Conservation (phyloP, 2,888 invertebrate species). For the Ichneumoninae sp. region DNA sequence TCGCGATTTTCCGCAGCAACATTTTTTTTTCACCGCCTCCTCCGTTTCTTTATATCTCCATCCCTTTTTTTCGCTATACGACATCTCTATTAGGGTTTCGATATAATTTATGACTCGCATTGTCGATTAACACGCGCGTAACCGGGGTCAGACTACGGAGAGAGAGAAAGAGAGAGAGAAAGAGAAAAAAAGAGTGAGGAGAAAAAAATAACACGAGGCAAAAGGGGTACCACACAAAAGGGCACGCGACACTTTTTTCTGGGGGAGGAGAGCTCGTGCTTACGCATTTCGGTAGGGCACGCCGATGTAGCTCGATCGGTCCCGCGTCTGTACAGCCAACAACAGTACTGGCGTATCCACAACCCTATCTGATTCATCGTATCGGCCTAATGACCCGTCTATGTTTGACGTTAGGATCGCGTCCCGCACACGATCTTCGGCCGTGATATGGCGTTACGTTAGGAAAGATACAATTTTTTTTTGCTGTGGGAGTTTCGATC, state of each 20-base stretch:
- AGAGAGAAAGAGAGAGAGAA: slow-evolving; percentile 61
- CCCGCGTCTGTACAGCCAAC: slow-evolving; percentile 15
- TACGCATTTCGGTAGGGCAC: slow-evolving; percentile 47
- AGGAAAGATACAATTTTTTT: slow-evolving; percentile 23
- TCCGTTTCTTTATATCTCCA: slow-evolving; percentile 54
- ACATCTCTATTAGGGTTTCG: slow-evolving; percentile 82
- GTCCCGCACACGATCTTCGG: slow-evolving; percentile 50
- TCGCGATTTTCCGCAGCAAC: slow-evolving; percentile 76
- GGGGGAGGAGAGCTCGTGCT: slow-evolving; percentile 68
- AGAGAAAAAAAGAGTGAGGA: slow-evolving; percentile 12
- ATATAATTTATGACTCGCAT: slow-evolving; percentile 83
- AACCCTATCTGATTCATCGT: slow-evolving; percentile 82
- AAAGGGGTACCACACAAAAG: slow-evolving; percentile 81
- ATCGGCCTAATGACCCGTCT: slow-evolving; percentile 81
- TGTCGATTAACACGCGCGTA: slow-evolving; percentile 83
- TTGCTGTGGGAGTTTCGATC: slow-evolving; percentile 47
- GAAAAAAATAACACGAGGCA: slow-evolving; percentile 68
- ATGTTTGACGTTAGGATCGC: slow-evolving; percentile 76
- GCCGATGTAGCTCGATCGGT: slow-evolving; percentile 51
- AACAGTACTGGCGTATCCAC: slow-evolving; percentile 50
- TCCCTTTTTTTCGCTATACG: slow-evolving; percentile 52
- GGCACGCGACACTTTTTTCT: slow-evolving; percentile 79
- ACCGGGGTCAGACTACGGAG: slow-evolving; percentile 72
- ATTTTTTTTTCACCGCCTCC: slow-evolving; percentile 51
- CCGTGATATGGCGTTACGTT: slow-evolving; percentile 12